Evolutionary conservation across 2,113 vertebrate species (phyloP), one percentile per base, ranked within the genome.

Genomic region (Misgurnus anguillicaudatus): DNA sequence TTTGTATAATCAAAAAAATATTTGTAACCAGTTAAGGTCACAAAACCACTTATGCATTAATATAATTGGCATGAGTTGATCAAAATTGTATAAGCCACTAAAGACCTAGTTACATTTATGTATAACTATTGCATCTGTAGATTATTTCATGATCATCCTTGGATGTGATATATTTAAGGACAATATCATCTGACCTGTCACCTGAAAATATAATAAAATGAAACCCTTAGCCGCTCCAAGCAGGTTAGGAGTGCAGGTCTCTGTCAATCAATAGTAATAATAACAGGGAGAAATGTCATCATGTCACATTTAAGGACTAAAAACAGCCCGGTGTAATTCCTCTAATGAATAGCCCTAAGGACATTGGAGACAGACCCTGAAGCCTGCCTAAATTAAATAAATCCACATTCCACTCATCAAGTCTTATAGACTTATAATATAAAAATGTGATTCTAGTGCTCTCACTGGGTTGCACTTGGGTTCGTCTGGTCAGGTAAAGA

Each of bases 241-340:
- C 17, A 53, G 14, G 70, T 58, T 60, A 60, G 13, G 21, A 24
- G 55, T 8, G 1, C 38, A 74, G 57, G 21, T 16, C 72, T 75
- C 72, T 48, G 72, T 41, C 58, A 62, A 62, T 75, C 57, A 75
- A 75, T 61, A 62, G 72, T 11, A 75, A 62, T 75, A 62, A 75
- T 72, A 60, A 72, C 53, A 58, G 7, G 58, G 57, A 7, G 31
- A 75, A 74, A 62, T 74, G 71, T 74, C 71, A 74, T 57, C 7
- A 72, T 72, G 72, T 62, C 58, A 47, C 57, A 48, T 14, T 57
- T 16, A 48, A 0, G 16, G 21, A 41, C 58, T 75, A 75, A 75
- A 75, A 48, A 39, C 36, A 5, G 53, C 58, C 58, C 19, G 47
- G 58, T 11, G n/a, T 61, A 36, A 62, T 62, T 60, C 2, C 11